Evolutionary conservation across 2,797 vertebrate species (phyloP).

Genomic region (Potorous gilbertii): DNA sequence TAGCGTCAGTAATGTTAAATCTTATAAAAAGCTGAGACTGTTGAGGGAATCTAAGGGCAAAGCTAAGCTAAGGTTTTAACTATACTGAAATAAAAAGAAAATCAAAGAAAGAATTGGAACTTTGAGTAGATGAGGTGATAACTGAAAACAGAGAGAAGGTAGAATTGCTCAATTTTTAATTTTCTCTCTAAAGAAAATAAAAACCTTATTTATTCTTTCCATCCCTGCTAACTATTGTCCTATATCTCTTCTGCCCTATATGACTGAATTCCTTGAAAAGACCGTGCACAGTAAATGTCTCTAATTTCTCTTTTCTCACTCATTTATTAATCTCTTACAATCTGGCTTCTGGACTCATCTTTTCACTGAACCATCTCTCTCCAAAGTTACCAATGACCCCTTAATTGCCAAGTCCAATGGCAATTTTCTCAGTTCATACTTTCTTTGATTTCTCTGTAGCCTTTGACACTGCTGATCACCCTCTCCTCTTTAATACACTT

Average conservation of each 20-base stretch:
- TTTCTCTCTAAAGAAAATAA: neutral
- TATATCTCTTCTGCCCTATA: neutral
- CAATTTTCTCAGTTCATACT: no score
- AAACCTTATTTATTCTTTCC: neutral
- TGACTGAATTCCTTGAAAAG: neutral
- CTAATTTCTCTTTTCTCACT: neutral
- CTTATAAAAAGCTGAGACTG: neutral
- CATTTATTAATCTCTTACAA: neutral
- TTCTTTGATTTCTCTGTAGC: no score
- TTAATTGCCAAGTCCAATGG: no score
- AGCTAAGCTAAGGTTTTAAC: neutral
- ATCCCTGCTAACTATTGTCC: neutral
- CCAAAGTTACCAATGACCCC: no score
- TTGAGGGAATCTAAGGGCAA: neutral
- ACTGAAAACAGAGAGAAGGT: neutral
- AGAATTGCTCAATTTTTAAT: neutral
- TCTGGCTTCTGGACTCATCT: no score
- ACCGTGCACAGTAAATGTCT: neutral
- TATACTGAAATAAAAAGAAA: neutral
- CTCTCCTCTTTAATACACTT: no score
- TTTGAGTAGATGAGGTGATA: neutral
- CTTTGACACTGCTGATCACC: no score
- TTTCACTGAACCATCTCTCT: no score
- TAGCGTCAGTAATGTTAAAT: neutral
- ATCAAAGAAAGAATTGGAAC: neutral